Evolutionary conservation across 2,113 vertebrate species (phyloP), one percentile per base, ranked within the genome.

Genomic region (Taxidea taxus): DNA sequence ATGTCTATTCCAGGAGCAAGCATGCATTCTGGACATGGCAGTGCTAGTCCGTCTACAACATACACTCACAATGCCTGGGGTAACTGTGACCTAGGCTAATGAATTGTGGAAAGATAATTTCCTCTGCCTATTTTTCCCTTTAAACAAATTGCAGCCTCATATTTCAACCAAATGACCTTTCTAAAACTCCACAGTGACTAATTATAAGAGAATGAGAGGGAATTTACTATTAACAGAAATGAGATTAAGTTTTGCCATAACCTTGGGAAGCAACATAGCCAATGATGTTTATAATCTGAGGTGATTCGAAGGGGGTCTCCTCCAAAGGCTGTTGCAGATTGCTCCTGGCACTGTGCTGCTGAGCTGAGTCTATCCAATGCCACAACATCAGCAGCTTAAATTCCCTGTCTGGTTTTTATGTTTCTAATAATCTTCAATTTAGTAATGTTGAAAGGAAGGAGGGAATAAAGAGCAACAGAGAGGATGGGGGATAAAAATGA

Each of bases 121-220:
- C 95, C 89, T 95, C 81, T 97, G 78, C 86, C 93, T 96, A 98
- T 98, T 98, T 84, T 75, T 87, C 39, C 58, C 58, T 98, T 97
- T 96, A 98, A 97, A 97, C 95, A 98, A 98, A 98, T 98, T 97
- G 82, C 94, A 97, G 91, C 44, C 95, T 97, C 97, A 97, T 98
- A 97, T 99, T 99, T 99, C 97, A 98, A 98, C 94, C 90, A 98
- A 97, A 77, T 98, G 98, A 97, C 97, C 98, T 99, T 98, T 98
- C 90, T 97, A 93, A 98, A 98, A 96, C 96, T 99, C 98, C 97
- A 96, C 94, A 64, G 98, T 98, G 98, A 98, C 98, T 99, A 99
- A 99, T 99, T 99, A 98, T 97, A 98, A 98, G 97, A 96, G 93
- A 98, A 98, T 47, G 54, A 97, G 94, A 62, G 72, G 98, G 87